These are phyloP conservation scores for Metopia argyrocephala DNA, from an alignment of 2,888 invertebrate species.

Conservation along the genomic window DNA sequence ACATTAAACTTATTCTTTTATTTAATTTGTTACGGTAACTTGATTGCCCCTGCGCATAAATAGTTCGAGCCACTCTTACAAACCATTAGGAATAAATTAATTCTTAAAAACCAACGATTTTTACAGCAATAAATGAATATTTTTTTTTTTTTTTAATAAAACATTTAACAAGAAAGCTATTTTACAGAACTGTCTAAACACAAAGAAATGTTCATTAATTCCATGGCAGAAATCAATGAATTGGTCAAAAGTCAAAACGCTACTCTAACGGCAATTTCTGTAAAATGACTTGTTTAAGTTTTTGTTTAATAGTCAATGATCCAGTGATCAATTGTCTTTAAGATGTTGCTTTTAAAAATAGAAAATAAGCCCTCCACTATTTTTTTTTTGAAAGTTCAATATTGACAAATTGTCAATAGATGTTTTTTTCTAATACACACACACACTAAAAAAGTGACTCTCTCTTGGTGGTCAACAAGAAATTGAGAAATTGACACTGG, in stretches of 20 bases:
- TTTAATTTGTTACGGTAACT: background rate
- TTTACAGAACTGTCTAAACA: constrained; percentile 29
- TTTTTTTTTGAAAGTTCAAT: constrained; percentile 1
- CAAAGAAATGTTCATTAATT: constrained; percentile 26
- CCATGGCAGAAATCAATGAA: background rate
- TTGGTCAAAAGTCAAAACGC: constrained; percentile 8
- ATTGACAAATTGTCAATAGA: constrained; percentile 48
- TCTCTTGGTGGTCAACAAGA: constrained; percentile 9
- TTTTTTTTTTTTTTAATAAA: too few species aligned
- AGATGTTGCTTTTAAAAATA: background rate
- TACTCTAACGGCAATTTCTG: background rate
- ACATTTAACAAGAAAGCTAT: background rate
- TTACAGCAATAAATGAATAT: too few species aligned
- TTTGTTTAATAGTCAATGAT: background rate
- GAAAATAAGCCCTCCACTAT: background rate
- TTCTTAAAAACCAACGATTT: background rate
- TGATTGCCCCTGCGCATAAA: background rate
- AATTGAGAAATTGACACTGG: background rate
- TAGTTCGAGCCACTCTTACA: background rate
- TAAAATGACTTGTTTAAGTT: constrained; percentile 10
- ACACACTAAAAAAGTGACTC: background rate
- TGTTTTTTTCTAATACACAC: background rate
- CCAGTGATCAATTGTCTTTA: background rate
- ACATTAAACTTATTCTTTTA: background rate
- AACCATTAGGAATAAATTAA: constrained; percentile 5